Evolutionary conservation across 2,113 vertebrate species (phyloP).

Genomic region (Hypanus sabinus): DNA sequence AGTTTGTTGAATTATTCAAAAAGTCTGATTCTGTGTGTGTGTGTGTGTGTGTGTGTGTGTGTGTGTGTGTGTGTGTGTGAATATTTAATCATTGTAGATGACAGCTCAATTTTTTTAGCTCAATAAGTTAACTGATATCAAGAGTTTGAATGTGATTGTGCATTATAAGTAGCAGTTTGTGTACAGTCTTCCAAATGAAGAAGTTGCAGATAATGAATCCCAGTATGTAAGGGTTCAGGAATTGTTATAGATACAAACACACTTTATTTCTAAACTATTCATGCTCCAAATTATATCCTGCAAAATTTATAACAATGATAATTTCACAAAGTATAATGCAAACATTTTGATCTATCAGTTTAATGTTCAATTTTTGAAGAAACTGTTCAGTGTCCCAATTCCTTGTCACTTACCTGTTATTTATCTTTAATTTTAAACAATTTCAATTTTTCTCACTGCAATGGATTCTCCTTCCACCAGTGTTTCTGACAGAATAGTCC

Average conservation of each 20-base stretch:
- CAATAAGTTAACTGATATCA: conserved; percentile 8
- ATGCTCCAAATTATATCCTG: background rate
- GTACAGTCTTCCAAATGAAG: background rate
- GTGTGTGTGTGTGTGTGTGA: no score
- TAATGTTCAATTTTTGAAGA: background rate
- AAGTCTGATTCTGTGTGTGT: background rate
- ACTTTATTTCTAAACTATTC: background rate
- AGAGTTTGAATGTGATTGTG: background rate
- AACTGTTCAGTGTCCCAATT: background rate
- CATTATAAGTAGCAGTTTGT: background rate
- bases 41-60: no score
- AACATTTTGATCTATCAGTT: background rate
- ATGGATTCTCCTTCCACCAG: background rate
- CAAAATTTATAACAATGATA: background rate
- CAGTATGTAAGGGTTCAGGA: background rate
- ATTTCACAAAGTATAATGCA: background rate
- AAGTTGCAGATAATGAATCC: background rate
- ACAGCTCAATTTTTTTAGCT: background rate
- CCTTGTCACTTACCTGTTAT: background rate
- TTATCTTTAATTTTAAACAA: background rate
- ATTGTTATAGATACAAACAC: background rate
- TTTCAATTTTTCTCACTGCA: background rate
- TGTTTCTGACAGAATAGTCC: background rate
- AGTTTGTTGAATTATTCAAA: background rate
- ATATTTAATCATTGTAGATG: conserved; percentile 18